Evolutionary conservation across 2,888 invertebrate species (phyloP).

Genomic region (Smittia aterrima): DNA sequence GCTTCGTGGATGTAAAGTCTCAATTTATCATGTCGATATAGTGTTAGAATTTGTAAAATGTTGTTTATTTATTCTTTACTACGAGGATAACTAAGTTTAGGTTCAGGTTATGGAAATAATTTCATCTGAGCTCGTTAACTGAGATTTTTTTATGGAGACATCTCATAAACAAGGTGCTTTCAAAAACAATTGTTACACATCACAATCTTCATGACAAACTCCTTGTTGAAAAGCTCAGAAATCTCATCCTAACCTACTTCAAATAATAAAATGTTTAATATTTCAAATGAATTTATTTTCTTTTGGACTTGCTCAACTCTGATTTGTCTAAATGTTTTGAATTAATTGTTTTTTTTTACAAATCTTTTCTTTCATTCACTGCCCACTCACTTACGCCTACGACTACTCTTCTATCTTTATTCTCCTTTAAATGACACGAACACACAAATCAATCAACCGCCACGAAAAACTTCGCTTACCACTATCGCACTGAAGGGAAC

Average conservation of each 20-base stretch:
- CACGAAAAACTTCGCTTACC: background rate
- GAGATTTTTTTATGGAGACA: background rate
- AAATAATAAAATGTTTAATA: too few species aligned
- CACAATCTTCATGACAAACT: background rate
- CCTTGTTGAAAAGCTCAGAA: background rate
- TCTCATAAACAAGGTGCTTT: background rate
- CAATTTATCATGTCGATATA: too few species aligned
- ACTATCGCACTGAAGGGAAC: slow-evolving; percentile 59
- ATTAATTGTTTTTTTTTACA: background rate
- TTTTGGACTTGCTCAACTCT: background rate
- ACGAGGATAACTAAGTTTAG: too few species aligned
- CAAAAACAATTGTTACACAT: background rate
- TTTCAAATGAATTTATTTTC: too few species aligned
- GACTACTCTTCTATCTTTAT: background rate
- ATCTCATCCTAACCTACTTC: too few species aligned
- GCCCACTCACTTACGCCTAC: background rate
- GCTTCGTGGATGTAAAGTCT: too few species aligned
- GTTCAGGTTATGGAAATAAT: too few species aligned
- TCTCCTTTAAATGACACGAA: too few species aligned
- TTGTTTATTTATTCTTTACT: too few species aligned
- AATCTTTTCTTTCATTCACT: background rate
- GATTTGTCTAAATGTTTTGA: too few species aligned
- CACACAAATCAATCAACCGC: background rate
- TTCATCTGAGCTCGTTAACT: background rate
- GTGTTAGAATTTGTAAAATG: too few species aligned